Base-by-base conservation (phyloP, 2,888 invertebrate genomes). In the Pseudeuparius sepicola region DNA sequence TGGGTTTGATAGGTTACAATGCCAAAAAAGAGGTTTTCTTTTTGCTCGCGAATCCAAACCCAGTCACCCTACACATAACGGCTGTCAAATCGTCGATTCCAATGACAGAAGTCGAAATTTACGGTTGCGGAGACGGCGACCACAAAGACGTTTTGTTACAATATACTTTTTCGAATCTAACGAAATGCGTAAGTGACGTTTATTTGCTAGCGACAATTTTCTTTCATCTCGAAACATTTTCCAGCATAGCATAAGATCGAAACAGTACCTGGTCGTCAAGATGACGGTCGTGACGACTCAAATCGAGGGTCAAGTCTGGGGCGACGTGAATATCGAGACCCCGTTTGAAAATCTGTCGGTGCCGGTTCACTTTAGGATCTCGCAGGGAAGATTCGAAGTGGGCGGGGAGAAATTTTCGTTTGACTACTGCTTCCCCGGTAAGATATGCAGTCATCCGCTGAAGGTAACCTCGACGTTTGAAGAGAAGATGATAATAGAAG, bases 391-490 rank as follows among this genome's bases (percentile, higher is more conserved):
- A 52, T 64, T 87, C 40, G 70, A 76, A 59, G 70, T 79, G 34
- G 71, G 74, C 42, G 76, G 78, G 39, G 73, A 75, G 49, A 67
- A 72, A 50, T 62, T 87, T 17, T 66, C 76, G 31, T 81, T 87
- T 56, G 73, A 76, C 43, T 75, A 81, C 57, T 83, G 82, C 52
- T 88, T 85, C 69, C 88, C 85, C 42, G 85, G 80, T 43, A 85
- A 81, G 61, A 70, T 80, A 45, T 84, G 84, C 54, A 71, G 73
- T 31, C 76, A 81, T 50, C 78, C 81, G 48, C 66, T 94, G 40
- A 74, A 78, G 55, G 73, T 92, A 42, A 78, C 84, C 53, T 90
- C 85, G 50, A 78, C 79, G 4, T 90, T 89, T 66, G 66, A 75
- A 45, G 75, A 80, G 51, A 71, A 76, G 31, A 86, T 94, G 83